Conservation (phyloP, 1,140 invertebrate species). For the Caenorhabditis tropicalis region DNA sequence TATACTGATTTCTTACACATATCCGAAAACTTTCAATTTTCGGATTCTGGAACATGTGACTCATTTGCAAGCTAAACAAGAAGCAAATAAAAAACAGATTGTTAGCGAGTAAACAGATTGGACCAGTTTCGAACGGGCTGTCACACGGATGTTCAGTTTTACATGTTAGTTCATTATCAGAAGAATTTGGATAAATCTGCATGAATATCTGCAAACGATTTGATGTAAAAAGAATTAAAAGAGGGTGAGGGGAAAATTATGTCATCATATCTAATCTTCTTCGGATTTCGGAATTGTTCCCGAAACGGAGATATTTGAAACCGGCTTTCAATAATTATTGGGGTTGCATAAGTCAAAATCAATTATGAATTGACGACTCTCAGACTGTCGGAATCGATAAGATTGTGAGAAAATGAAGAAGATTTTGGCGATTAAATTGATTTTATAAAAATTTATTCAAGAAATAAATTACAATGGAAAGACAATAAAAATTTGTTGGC, state of each 20-base stretch:
- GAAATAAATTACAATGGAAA: background rate
- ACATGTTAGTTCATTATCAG: background rate
- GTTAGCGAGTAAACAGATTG: background rate
- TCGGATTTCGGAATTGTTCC: conserved; percentile 33
- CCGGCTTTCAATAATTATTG: conserved; percentile 31
- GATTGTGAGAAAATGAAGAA: background rate
- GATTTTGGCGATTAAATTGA: conserved; percentile 1
- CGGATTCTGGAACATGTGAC: background rate
- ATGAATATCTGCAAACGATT: background rate
- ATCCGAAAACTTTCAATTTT: background rate
- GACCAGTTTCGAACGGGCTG: conserved; percentile 20
- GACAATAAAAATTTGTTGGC: background rate
- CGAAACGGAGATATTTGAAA: conserved; percentile 3
- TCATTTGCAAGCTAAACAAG: background rate
- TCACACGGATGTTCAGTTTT: background rate
- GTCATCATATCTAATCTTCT: conserved; percentile 39
- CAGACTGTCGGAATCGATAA: background rate
- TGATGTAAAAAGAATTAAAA: background rate
- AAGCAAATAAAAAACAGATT: background rate
- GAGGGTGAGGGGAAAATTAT: background rate
- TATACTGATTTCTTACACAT: background rate
- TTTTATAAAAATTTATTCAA: conserved; percentile 19
- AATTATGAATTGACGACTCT: conserved; percentile 32
- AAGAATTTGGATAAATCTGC: conserved; percentile 17
- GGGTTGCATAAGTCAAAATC: conserved; percentile 40